Base-by-base conservation (phyloP, 2,797 vertebrate genomes). In the Danio choprae region DNA sequence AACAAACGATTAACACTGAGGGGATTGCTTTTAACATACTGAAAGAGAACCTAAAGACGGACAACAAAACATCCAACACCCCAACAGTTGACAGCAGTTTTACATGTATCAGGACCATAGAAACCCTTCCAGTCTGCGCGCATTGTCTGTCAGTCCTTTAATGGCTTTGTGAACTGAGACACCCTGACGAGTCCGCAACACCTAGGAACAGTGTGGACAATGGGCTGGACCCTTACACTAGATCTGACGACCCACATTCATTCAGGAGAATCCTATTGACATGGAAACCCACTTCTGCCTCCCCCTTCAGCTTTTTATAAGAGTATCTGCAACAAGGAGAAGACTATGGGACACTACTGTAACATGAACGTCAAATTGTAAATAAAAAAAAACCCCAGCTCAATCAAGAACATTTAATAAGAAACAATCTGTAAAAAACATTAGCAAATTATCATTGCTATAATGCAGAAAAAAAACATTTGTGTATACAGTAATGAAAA, bases 101-200 rank as follows among this genome's bases (percentile, higher is more conserved):
- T 16, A 69, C 53, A 56, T 58, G 56, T 63, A 74, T 53, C 69
- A 50, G 56, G 74, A 46, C 80, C 48, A 55, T 6, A 84, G 48
- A 86, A 80, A 79, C 41, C 11, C n/a, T 76, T 43, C 22, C 15
- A 62, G 76, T 63, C 40, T 16, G 78, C 9, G 65, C 79, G 82
- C 79, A 76, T 79, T 29, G 75, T 87, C 83, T 85, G 76, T 79
- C 16, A 53, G 77, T 44, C 84, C 85, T 87, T 89, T 89, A 86
- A 18, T 36, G 75, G 48, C 44, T 13, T 87, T 69, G 87, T 87
- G 87, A 88, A 65, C 79, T 62, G 63, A 75, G 43, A 88, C 85
- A 83, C 82, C 3, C 38, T 40, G 70, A 81, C 69, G 40, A 56
- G 62, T 50, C 60, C 41, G 12, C 38, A 44, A 80, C 81, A 81